phyloP scores from a whole-genome alignment of 2,888 invertebrate genomes.

The Smittia aterrima region DNA sequence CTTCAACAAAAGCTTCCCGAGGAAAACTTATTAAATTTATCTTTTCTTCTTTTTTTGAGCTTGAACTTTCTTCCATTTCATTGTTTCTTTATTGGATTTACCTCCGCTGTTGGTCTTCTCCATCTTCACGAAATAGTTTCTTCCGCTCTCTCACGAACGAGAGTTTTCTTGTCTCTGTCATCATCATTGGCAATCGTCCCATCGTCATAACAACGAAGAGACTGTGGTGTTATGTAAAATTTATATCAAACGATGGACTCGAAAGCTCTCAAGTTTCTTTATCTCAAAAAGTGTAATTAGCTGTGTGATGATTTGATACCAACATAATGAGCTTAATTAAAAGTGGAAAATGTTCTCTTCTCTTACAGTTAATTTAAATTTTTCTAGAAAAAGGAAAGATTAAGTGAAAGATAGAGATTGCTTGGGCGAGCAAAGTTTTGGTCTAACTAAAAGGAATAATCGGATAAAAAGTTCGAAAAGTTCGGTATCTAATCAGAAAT shows the following conservation, averaged over 20 bases:
- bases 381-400: neutral
- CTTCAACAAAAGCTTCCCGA: neutral
- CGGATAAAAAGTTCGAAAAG: neutral
- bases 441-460: neutral
- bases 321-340: neutral
- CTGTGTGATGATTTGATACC: neutral
- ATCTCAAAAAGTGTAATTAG: no score
- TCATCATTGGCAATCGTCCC: no score
- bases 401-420: neutral
- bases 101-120: neutral
- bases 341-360: neutral
- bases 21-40: constrained; percentile 8
- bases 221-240: no score
- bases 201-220: no score
- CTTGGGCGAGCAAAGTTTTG: neutral
- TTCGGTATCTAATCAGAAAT: constrained; percentile 23
- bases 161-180: no score
- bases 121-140: neutral
- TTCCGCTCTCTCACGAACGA: neutral
- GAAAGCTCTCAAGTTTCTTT: no score
- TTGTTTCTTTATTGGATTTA: neutral
- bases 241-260: no score
- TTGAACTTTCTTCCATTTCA: neutral
- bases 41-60: neutral
- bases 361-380: neutral